These are phyloP conservation scores for Malacosoma neustria DNA, from an alignment of 2,888 invertebrate genomes.

Conservation along the genomic window DNA sequence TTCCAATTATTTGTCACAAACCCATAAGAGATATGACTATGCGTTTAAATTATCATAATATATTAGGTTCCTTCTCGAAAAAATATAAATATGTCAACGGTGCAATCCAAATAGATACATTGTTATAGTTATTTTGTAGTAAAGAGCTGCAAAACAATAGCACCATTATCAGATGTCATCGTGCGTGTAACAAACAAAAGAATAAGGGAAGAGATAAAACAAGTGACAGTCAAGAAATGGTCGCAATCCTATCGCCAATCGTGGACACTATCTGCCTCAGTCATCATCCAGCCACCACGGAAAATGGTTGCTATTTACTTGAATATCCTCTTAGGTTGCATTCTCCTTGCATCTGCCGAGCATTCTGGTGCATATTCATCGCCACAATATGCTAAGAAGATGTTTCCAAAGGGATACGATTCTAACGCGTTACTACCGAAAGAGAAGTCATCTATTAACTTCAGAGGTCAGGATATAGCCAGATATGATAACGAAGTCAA, in stretches of 20 bases:
- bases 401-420: slow-evolving; percentile 52
- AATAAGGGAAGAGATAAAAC: slow-evolving; percentile 63
- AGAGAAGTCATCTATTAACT: slow-evolving; percentile 38
- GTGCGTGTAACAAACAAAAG: slow-evolving; percentile 70
- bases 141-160: slow-evolving; percentile 58
- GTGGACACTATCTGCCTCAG: slow-evolving; percentile 45
- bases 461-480: slow-evolving; percentile 36
- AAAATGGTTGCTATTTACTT: slow-evolving; percentile 42
- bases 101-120: neutral
- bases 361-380: slow-evolving; percentile 70
- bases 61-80: no score
- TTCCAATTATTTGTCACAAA: no score
- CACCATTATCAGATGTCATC: slow-evolving; percentile 65
- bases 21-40: no score
- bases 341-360: slow-evolving; percentile 30
- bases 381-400: slow-evolving; percentile 68
- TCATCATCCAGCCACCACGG: slow-evolving; percentile 19
- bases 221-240: slow-evolving; percentile 31
- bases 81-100: neutral
- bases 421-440: slow-evolving; percentile 45
- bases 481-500: slow-evolving; percentile 43
- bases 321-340: slow-evolving; percentile 25
- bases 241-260: slow-evolving; percentile 39
- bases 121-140: slow-evolving; percentile 9
- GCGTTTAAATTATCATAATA: no score